A percentile compares a stretch with the other conserved stretches of the same genome.
phyloP scores from a whole-genome alignment of 2,113 vertebrate species.

The Pogona vitticeps region DNA sequence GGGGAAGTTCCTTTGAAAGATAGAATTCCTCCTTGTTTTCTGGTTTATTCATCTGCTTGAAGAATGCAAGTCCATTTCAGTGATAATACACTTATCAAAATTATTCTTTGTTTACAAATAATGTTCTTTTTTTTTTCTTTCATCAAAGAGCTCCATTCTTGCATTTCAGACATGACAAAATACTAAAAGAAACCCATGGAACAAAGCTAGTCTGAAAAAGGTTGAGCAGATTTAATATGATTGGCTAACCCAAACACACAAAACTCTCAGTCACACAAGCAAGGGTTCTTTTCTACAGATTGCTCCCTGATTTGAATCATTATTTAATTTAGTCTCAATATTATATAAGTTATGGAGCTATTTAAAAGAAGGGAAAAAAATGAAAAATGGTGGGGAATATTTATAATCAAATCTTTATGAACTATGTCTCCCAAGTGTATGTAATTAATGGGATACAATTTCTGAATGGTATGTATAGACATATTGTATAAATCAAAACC shows the following conservation, averaged over 20 bases:
- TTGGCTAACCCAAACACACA: not conserved
- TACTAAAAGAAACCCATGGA: not conserved
- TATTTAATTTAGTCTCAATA: too few species aligned
- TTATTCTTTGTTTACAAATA: not conserved
- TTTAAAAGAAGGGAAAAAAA: not conserved
- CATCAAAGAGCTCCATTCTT: too few species aligned
- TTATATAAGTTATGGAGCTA: not conserved
- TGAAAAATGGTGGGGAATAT: not conserved
- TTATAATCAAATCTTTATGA: not conserved
- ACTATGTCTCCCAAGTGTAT: not conserved
- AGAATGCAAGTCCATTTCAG: not conserved
- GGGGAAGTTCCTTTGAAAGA: conserved; percentile 55
- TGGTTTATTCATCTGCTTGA: conserved; percentile 14
- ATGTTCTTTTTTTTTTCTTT: not conserved
- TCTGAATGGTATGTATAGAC: not conserved
- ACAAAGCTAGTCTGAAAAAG: not conserved
- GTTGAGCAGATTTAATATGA: not conserved
- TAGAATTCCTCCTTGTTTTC: conserved; percentile 50
- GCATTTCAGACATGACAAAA: not conserved
- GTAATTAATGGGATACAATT: not conserved
- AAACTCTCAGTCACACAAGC: not conserved
- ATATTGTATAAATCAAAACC: too few species aligned
- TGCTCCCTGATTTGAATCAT: not conserved
- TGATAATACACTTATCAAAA: not conserved
- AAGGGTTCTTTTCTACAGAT: not conserved